A percentile compares a stretch with the other conserved stretches of the same genome.
These are phyloP conservation scores for Danaus chrysippus DNA, from an alignment of 2,888 invertebrate genomes.

Conservation along the genomic window DNA sequence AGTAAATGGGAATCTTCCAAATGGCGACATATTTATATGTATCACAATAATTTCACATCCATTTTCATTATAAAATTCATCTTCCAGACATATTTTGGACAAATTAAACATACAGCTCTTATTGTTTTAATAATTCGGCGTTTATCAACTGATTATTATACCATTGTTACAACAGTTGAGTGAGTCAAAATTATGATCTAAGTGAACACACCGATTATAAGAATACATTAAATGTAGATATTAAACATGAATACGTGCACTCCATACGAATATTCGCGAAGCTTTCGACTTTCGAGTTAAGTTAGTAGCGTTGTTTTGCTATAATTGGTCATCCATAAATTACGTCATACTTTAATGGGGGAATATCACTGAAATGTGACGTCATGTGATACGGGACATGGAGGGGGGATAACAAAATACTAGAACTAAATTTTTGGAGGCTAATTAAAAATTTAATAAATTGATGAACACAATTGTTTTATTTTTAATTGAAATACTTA, in stretches of 20 bases:
- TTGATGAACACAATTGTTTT: too few relatives aligned
- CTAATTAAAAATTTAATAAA: too few relatives aligned
- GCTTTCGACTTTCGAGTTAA: not conserved
- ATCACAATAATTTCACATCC: constrained; percentile 16
- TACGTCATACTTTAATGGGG: too few relatives aligned
- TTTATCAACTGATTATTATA: constrained; percentile 16
- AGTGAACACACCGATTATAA: constrained; percentile 41
- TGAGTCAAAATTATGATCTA: constrained; percentile 57
- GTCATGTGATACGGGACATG: too few relatives aligned
- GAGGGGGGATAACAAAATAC: too few relatives aligned
- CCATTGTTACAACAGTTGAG: constrained; percentile 8
- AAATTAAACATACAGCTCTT: constrained; percentile 28
- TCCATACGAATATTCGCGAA: not conserved
- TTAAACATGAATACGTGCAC: constrained; percentile 12
- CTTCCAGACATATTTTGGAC: constrained; percentile 16
- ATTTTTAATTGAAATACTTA: too few relatives aligned
- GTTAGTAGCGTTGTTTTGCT: not conserved
- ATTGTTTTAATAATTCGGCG: constrained; percentile 28
- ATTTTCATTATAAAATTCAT: constrained; percentile 21
- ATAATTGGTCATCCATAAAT: too few relatives aligned
- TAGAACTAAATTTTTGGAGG: too few relatives aligned
- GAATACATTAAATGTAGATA: constrained; percentile 23
- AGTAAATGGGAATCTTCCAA: constrained; percentile 23
- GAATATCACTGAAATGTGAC: too few relatives aligned
- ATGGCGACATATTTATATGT: constrained; percentile 21